phyloP scores from a whole-genome alignment of 2,797 vertebrate genomes.

The Neostethus bicornis region DNA sequence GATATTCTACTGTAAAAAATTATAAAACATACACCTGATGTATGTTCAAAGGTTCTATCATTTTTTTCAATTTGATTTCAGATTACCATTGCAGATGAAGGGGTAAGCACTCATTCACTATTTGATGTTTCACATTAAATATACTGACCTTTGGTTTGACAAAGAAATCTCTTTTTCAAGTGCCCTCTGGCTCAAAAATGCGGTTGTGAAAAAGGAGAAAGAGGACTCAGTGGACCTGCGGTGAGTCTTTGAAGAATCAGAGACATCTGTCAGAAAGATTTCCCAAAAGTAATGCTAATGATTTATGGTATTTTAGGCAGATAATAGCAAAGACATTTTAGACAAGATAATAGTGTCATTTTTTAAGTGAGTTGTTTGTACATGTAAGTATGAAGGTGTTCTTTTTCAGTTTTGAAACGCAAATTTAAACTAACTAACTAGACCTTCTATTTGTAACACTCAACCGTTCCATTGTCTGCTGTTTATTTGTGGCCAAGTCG shows the following conservation, averaged over 20 bases:
- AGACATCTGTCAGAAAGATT: conserved; percentile 16
- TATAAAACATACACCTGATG: too few relatives aligned
- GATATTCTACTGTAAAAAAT: too few relatives aligned
- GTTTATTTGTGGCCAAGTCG: too few relatives aligned
- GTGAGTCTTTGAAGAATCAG: conserved; percentile 80
- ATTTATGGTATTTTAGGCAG: conserved; percentile 41
- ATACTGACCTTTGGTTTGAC: conserved; percentile 23
- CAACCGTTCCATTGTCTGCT: too few relatives aligned
- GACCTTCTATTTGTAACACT: too few relatives aligned
- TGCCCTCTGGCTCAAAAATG: conserved; percentile 85
- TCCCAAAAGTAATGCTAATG: conserved; percentile 19
- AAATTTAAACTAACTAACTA: conserved; percentile 52
- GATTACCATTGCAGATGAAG: conserved; percentile 85
- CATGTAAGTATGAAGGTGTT: conserved; percentile 36
- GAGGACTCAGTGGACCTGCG: conserved; percentile 81
- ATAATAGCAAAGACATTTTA: conserved; percentile 49
- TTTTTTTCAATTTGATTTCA: conserved; percentile 66
- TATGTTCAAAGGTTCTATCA: background rate
- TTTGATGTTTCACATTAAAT: conserved; percentile 19
- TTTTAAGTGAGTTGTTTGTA: conserved; percentile 35
- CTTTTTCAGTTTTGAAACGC: conserved; percentile 23
- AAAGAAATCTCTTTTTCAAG: conserved; percentile 71
- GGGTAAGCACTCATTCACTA: conserved; percentile 76
- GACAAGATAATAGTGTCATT: conserved; percentile 50
- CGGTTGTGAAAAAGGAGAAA: conserved; percentile 90